Percentiles rank a stretch among this genome's conserved stretches.
Conservation (phyloP, 2,113 vertebrate species). For the Pipra filicauda region DNA sequence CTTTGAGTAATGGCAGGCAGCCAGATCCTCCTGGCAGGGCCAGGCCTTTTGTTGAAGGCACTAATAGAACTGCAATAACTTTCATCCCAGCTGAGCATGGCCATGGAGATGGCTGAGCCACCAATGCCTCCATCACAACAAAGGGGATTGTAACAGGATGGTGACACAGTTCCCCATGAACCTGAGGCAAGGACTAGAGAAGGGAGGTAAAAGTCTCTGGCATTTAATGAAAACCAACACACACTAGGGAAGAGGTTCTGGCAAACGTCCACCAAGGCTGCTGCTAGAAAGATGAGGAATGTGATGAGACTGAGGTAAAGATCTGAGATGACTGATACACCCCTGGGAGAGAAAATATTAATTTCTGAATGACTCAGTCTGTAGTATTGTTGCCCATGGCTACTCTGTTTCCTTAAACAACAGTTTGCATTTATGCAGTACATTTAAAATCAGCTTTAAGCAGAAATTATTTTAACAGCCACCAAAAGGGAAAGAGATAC, state of each 20-base stretch:
- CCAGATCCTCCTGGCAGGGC: background rate
- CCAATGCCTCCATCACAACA: rapidly evolving
- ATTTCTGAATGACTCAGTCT: background rate
- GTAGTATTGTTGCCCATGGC: background rate
- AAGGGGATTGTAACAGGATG: background rate
- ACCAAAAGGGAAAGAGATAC: background rate
- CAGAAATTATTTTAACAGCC: background rate
- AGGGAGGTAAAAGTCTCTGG: background rate
- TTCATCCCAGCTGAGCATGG: background rate
- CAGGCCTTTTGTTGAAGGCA: background rate
- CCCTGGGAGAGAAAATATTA: background rate
- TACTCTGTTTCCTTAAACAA: background rate
- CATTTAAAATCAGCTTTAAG: background rate
- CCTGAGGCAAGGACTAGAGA: background rate
- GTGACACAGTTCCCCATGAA: rapidly evolving
- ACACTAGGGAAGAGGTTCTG: background rate
- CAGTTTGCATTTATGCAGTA: background rate
- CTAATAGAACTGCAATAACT: background rate
- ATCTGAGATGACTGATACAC: background rate
- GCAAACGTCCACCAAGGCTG: background rate
- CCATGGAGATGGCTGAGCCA: background rate
- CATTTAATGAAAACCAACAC: background rate
- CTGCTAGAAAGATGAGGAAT: background rate
- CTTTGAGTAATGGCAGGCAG: background rate
- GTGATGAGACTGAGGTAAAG: background rate